These are phyloP conservation scores for Anoplius nigerrimus DNA, from an alignment of 2,888 invertebrate species.

Conservation along the genomic window DNA sequence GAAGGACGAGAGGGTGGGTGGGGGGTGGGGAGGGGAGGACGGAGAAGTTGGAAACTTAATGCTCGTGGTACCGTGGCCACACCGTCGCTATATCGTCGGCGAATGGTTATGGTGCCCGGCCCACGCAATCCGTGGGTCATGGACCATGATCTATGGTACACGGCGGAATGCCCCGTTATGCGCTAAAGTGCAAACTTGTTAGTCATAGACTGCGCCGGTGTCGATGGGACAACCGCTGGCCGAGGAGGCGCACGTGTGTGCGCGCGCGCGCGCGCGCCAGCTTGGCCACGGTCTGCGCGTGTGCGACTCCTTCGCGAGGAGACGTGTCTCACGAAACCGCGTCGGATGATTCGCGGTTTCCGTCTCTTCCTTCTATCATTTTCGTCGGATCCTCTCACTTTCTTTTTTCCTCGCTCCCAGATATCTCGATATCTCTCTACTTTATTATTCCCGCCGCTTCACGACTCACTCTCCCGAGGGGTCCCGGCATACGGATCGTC, in stretches of 20 bases:
- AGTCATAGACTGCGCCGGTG: slow-evolving; percentile 68
- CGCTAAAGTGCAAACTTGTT: slow-evolving; percentile 75
- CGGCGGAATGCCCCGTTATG: slow-evolving; percentile 70
- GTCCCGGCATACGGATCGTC: too few relatives aligned
- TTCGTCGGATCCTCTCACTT: slow-evolving; percentile 24
- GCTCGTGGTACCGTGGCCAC: slow-evolving; percentile 54
- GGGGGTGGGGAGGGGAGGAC: slow-evolving; percentile 27
- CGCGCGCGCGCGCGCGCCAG: slow-evolving; percentile 2
- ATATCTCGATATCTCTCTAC: slow-evolving; percentile 17
- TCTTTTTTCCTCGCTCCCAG: slow-evolving; percentile 44
- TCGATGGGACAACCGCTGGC: slow-evolving; percentile 54
- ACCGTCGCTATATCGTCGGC: slow-evolving; percentile 49
- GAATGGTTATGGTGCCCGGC: slow-evolving; percentile 62
- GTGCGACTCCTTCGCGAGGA: slow-evolving; percentile 24
- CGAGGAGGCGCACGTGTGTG: slow-evolving; percentile 10
- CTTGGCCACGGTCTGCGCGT: slow-evolving; percentile 36
- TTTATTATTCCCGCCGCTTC: too few relatives aligned
- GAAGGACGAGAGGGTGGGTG: slow-evolving; percentile 11
- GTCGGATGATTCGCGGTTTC: background rate
- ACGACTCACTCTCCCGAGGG: too few relatives aligned
- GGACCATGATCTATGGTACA: slow-evolving; percentile 72
- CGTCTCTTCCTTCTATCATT: background rate
- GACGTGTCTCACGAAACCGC: background rate
- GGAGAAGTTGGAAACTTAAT: slow-evolving; percentile 55
- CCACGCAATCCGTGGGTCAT: slow-evolving; percentile 72